phyloP scores from a whole-genome alignment of 2,888 invertebrate genomes.

The Callimorpha dominula region DNA sequence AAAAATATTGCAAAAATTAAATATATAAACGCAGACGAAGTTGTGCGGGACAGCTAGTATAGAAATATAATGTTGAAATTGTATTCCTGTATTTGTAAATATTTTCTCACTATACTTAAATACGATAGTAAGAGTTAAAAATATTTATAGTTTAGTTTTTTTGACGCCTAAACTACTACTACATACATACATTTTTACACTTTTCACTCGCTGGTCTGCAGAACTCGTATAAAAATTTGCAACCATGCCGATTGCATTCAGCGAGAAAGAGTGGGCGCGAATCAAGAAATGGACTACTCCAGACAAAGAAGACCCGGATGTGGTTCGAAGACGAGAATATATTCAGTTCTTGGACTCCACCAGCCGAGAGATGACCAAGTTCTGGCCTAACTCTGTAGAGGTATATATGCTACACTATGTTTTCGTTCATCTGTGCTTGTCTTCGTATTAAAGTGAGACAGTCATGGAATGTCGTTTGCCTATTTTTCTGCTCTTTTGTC shows the following conservation, averaged over 20 bases:
- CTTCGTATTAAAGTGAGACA: background rate
- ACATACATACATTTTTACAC: background rate
- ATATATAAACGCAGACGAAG: no score
- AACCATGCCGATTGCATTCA: slow-evolving; percentile 71
- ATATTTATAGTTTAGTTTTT: no score
- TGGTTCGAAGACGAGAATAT: slow-evolving; percentile 64
- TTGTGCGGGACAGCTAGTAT: no score
- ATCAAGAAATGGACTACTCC: slow-evolving; percentile 67
- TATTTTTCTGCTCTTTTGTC: background rate
- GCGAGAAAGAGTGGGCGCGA: slow-evolving; percentile 69
- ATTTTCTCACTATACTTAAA: no score
- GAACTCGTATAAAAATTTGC: background rate
- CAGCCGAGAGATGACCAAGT: slow-evolving; percentile 74
- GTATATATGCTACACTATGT: slow-evolving; percentile 33
- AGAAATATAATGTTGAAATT: no score
- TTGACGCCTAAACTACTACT: no score
- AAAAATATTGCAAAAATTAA: no score
- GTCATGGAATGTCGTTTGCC: background rate
- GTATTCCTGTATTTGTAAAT: no score
- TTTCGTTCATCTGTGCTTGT: background rate
- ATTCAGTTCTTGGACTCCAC: slow-evolving; percentile 63
- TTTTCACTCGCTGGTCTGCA: background rate
- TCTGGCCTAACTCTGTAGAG: slow-evolving; percentile 81
- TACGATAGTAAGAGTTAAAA: no score
- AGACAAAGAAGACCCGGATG: slow-evolving; percentile 68